Conservation (phyloP, 2,888 invertebrate genomes). For the Drosophila planitibia region DNA sequence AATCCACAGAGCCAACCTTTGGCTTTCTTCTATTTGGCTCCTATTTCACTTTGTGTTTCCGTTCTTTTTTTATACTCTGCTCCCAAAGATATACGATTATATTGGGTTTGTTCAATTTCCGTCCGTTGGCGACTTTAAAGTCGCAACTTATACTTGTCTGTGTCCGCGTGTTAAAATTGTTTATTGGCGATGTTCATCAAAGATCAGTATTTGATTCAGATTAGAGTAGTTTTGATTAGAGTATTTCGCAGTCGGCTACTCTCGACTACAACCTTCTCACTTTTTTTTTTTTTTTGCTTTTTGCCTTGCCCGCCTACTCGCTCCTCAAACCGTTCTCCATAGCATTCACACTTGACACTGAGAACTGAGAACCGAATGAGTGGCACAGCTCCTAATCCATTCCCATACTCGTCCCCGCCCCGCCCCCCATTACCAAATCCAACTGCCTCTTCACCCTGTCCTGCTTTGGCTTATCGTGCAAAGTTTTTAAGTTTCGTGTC, state of each 20-base stretch:
- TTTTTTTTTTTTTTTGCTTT: neutral
- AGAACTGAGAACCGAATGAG: constrained; percentile 47
- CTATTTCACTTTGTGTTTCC: constrained; percentile 64
- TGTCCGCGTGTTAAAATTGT: neutral
- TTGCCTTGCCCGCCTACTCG: neutral
- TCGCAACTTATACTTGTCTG: neutral
- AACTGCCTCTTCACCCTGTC: too few species aligned
- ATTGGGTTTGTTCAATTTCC: neutral
- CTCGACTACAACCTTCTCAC: neutral
- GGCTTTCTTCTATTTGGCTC: constrained; percentile 57
- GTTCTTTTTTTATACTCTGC: constrained; percentile 2
- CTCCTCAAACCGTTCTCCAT: neutral
- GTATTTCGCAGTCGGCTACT: neutral
- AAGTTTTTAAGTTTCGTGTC: constrained; percentile 81
- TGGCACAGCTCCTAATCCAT: constrained; percentile 42
- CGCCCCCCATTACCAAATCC: too few species aligned
- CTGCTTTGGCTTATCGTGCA: constrained; percentile 75
- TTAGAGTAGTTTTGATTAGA: too few species aligned
- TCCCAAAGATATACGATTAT: neutral
- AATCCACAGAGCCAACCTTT: constrained; percentile 56
- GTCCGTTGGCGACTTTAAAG: neutral
- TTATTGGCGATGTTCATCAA: neutral
- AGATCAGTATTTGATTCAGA: neutral
- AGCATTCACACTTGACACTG: constrained; percentile 39
- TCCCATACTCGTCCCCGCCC: neutral